These are phyloP conservation scores for Drosophila obscura DNA, from an alignment of 1,140 invertebrate genomes.

Conservation along the genomic window DNA sequence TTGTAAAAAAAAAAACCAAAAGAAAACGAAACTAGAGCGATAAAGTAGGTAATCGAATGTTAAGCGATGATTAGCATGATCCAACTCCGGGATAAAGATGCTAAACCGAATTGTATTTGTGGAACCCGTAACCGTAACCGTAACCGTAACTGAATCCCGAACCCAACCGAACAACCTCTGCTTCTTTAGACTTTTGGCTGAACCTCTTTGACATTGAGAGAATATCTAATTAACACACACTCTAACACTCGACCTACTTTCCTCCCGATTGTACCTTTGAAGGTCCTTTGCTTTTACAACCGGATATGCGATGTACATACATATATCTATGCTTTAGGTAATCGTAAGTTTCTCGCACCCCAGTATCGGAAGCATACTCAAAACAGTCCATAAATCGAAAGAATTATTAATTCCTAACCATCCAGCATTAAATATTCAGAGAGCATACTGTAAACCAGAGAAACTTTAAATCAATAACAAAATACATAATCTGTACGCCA, in stretches of 20 bases:
- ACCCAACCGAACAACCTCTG: conserved; percentile 41
- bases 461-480: conserved; percentile 33
- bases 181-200: conserved; percentile 74
- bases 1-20: conserved; percentile 56
- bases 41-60: conserved; percentile 73
- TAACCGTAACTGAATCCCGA: conserved; percentile 24
- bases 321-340: conserved; percentile 43
- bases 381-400: conserved; percentile 49
- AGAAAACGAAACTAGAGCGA: conserved; percentile 48
- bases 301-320: conserved; percentile 29
- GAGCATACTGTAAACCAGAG: conserved; percentile 57
- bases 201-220: conserved; percentile 54
- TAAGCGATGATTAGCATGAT: conserved; percentile 65
- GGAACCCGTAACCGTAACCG: conserved; percentile 26
- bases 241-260: conserved; percentile 25
- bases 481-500: conserved; percentile 46
- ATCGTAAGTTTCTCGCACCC: conserved; percentile 59
- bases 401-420: conserved; percentile 21
- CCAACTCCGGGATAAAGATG: conserved; percentile 45
- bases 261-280: conserved; percentile 9
- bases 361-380: conserved; percentile 76
- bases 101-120: conserved; percentile 38
- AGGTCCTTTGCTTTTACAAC: conserved; percentile 39
- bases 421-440: conserved; percentile 50
- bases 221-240: conserved; percentile 34